Percentiles rank a stretch among this genome's conserved stretches.
Conservation (phyloP, 2,113 vertebrate species). For the Lepus europaeus region DNA sequence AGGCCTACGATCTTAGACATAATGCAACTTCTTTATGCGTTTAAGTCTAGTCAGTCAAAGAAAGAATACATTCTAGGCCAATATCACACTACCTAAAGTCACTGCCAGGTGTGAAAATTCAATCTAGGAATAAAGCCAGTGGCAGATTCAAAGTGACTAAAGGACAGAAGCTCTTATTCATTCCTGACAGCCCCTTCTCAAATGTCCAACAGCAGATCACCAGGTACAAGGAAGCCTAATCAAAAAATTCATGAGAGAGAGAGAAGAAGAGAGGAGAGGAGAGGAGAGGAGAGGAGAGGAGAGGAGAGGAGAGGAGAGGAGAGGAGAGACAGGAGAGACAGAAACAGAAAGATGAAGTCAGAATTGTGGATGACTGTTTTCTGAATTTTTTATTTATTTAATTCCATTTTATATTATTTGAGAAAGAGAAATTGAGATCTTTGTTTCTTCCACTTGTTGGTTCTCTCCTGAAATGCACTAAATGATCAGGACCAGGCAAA, state of each 20-base stretch:
- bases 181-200: constrained; percentile 67
- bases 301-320: background rate
- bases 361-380: background rate
- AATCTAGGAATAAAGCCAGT: background rate
- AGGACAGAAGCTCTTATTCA: constrained; percentile 81
- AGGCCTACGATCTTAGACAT: background rate
- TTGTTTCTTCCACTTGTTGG: too few species aligned
- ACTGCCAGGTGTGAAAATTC: background rate
- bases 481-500: too few species aligned
- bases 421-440: too few species aligned
- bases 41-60: constrained; percentile 62
- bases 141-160: constrained; percentile 84
- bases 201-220: background rate
- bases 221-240: background rate
- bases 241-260: background rate
- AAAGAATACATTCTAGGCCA: constrained; percentile 3
- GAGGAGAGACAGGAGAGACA: background rate
- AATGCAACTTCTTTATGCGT: constrained; percentile 59
- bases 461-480: too few species aligned
- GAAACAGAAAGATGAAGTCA: background rate
- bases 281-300: background rate
- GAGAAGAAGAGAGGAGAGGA: too few species aligned
- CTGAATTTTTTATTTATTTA: too few species aligned
- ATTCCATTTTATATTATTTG: too few species aligned
- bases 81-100: background rate